Percentiles rank a stretch among this genome's conserved stretches.
These are phyloP conservation scores for Caenorhabditis latens DNA, from an alignment of 1,140 invertebrate genomes.

Conservation along the genomic window DNA sequence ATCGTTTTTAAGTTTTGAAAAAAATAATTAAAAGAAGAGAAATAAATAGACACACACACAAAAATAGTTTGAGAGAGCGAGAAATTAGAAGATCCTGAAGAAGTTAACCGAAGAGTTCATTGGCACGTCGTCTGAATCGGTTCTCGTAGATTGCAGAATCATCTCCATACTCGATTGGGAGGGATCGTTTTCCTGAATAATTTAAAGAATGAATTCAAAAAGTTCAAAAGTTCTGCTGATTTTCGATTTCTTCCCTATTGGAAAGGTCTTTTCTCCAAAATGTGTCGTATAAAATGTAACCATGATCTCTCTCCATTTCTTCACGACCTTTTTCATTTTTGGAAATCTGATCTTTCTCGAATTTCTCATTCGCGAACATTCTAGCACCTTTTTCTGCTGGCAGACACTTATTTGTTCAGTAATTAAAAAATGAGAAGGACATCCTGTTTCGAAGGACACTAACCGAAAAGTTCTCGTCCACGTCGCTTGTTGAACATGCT, in stretches of 20 bases:
- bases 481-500: conserved; percentile 35
- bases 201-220: not conserved
- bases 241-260: not conserved
- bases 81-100: no score
- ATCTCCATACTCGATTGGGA: conserved; percentile 20
- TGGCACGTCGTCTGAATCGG: conserved; percentile 48
- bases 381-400: conserved; percentile 10
- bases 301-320: conserved; percentile 9
- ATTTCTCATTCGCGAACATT: conserved; percentile 2
- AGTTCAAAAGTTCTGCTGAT: no score
- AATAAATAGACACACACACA: conserved; percentile 20
- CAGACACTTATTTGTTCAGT: not conserved
- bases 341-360: conserved; percentile 43
- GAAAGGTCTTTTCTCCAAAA: not conserved
- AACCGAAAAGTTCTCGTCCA: conserved; percentile 26
- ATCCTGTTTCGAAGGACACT: not conserved
- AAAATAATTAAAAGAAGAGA: not conserved
- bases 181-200: conserved; percentile 32
- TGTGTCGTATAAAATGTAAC: not conserved
- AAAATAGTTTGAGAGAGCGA: not conserved
- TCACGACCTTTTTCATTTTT: not conserved
- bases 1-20: not conserved
- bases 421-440: not conserved
- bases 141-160: conserved; percentile 20
- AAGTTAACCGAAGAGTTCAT: conserved; percentile 36